Conservation (phyloP, 2,888 invertebrate genomes). For the Aethes cnicana region DNA sequence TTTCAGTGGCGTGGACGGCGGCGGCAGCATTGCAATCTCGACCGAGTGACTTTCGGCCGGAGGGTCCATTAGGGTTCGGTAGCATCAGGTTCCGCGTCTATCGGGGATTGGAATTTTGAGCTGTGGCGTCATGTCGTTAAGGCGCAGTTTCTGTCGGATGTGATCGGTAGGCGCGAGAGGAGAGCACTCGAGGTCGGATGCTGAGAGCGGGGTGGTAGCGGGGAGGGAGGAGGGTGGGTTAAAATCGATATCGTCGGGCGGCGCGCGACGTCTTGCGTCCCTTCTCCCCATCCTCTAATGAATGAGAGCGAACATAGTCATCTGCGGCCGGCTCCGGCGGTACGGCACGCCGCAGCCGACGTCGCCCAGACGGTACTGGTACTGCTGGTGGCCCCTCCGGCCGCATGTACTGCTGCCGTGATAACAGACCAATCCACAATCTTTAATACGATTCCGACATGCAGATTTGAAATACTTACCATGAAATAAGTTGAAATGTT, state of each 20-base stretch:
- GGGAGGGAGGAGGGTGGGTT: constrained; percentile 69
- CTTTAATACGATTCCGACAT: constrained; percentile 36
- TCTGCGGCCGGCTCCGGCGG: constrained; percentile 72
- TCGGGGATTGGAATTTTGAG: constrained; percentile 68
- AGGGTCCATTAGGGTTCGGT: constrained; percentile 75
- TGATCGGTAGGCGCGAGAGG: constrained; percentile 79
- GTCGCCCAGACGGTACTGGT: constrained; percentile 50
- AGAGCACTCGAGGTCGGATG: constrained; percentile 82
- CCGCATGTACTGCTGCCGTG: constrained; percentile 51
- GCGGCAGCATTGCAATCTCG: constrained; percentile 72
- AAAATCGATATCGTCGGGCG: constrained; percentile 82
- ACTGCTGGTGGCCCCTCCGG: constrained; percentile 18
- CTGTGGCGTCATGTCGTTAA: constrained; percentile 74
- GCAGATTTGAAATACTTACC: too few relatives aligned
- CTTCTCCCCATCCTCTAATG: constrained; percentile 73
- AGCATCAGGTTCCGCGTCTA: constrained; percentile 52
- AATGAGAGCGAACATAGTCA: constrained; percentile 80
- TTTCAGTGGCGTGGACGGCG: constrained; percentile 64
- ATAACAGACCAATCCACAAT: constrained; percentile 53
- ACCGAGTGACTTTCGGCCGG: constrained; percentile 78
- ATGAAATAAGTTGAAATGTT: too few relatives aligned
- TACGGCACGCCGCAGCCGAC: constrained; percentile 58
- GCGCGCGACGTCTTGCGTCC: constrained; percentile 79
- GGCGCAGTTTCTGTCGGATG: constrained; percentile 78
- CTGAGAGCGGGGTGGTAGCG: constrained; percentile 70